phyloP scores from a whole-genome alignment of 53 echinoderm and acorn worm genomes.

The Luidia sarsii region DNA sequence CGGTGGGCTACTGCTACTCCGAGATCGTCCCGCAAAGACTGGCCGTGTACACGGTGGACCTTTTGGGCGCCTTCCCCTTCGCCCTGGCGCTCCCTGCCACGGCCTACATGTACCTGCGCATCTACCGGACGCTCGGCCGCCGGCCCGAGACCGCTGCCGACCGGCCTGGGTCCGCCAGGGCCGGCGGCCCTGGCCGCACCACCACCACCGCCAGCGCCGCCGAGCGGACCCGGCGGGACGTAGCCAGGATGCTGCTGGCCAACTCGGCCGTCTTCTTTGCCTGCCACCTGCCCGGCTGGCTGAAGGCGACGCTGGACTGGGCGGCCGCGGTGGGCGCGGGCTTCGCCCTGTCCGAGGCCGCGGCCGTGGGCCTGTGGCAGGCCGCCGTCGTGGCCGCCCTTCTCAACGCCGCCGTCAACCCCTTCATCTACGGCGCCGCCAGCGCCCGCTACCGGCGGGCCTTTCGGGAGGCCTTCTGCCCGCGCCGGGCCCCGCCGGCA shows the following conservation, averaged over 20 bases:
- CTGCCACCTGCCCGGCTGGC: slow-evolving; percentile 5
- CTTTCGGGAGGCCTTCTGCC: slow-evolving; percentile 2
- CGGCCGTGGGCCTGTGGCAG: neutral
- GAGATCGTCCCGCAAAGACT: neutral
- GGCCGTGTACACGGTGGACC: neutral
- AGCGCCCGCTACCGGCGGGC: slow-evolving; percentile 7
- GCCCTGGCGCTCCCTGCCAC: neutral
- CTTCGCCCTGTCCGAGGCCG: neutral
- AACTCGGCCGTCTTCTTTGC: slow-evolving; percentile 7
- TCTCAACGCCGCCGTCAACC: slow-evolving; percentile 4
- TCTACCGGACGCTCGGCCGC: neutral
- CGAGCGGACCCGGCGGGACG: slow-evolving; percentile 6
- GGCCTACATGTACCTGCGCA: neutral
- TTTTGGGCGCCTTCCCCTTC: neutral
- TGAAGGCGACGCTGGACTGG: neutral
- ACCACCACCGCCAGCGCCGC: neutral
- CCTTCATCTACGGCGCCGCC: neutral
- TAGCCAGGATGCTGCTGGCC: slow-evolving; percentile 8
- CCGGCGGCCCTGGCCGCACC: too few species aligned
- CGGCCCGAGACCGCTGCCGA: neutral
- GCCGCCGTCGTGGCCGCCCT: neutral
- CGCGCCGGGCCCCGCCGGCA: too few species aligned
- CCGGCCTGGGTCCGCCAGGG: neutral
- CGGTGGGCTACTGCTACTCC: neutral
- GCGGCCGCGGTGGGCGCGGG: neutral